Percentiles rank a stretch among this genome's conserved stretches.
phyloP scores from a whole-genome alignment of 2,888 invertebrate species.

The Yponomeuta sedellus region DNA sequence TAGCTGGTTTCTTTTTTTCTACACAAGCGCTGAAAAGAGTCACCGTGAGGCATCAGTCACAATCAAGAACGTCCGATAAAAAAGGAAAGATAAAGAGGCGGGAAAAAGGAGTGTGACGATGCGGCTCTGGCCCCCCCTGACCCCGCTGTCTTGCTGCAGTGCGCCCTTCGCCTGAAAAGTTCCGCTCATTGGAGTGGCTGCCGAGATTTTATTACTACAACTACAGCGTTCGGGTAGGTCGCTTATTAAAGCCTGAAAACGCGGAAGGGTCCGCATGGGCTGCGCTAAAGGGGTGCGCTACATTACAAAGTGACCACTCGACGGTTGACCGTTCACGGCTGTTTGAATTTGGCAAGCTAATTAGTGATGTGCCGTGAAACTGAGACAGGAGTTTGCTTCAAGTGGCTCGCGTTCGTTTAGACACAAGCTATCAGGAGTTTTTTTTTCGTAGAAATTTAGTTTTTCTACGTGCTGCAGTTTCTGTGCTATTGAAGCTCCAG shows the following conservation, averaged over 20 bases:
- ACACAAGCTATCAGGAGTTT: too few relatives aligned
- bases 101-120: constrained; percentile 39
- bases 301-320: constrained; percentile 16
- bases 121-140: constrained; percentile 56
- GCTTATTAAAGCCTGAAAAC: constrained; percentile 44
- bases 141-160: constrained; percentile 25
- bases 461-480: background rate
- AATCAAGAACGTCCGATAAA: constrained; percentile 11
- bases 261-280: constrained; percentile 18
- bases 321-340: constrained; percentile 66
- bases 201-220: constrained; percentile 75
- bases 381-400: constrained; percentile 2
- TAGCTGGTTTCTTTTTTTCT: background rate
- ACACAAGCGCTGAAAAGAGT: background rate
- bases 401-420: background rate
- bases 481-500: too few relatives aligned
- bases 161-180: constrained; percentile 73
- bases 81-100: background rate
- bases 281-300: constrained; percentile 11
- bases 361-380: constrained; percentile 56
- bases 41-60: constrained; percentile 11
- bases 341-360: constrained; percentile 62
- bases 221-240: constrained; percentile 52
- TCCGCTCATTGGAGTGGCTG: constrained; percentile 74
- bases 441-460: background rate